Percentiles rank a stretch among this genome's conserved stretches.
Conservation (phyloP, 64 coral and sea anemone genomes). For the Anthopleura sola region DNA sequence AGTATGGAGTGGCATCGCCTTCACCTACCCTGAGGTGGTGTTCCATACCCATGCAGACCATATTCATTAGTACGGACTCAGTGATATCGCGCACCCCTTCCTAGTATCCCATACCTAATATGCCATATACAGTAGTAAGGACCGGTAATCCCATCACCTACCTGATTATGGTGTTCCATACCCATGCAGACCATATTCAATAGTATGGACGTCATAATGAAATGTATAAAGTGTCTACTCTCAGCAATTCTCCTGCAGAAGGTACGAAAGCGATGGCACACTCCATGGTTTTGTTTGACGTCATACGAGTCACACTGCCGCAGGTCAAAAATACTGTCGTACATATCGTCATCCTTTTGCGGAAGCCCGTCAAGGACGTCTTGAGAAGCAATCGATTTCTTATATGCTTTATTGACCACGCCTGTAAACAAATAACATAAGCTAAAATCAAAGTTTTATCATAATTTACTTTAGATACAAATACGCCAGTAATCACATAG, state of each 20-base stretch:
- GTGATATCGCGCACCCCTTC: not conserved
- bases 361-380: not conserved
- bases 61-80: not conserved
- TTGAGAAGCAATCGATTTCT: not conserved
- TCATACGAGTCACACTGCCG: conserved; percentile 78
- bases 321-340: conserved; percentile 79
- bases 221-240: conserved; percentile 65
- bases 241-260: conserved; percentile 51
- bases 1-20: no score
- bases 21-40: not conserved
- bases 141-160: conserved; percentile 31
- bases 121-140: not conserved
- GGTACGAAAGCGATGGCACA: conserved; percentile 43
- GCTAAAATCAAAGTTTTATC: no score
- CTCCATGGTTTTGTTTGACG: conserved; percentile 35
- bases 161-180: conserved; percentile 81
- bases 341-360: conserved; percentile 49
- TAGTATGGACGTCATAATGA: conserved; percentile 73
- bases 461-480: no score
- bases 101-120: not conserved
- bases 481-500: no score
- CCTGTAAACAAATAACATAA: not conserved
- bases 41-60: not conserved
- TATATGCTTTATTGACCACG: not conserved
- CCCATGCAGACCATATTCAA: conserved; percentile 88